Base-by-base conservation (phyloP, 2,113 vertebrate genomes). In the Peromyscus californicus region DNA sequence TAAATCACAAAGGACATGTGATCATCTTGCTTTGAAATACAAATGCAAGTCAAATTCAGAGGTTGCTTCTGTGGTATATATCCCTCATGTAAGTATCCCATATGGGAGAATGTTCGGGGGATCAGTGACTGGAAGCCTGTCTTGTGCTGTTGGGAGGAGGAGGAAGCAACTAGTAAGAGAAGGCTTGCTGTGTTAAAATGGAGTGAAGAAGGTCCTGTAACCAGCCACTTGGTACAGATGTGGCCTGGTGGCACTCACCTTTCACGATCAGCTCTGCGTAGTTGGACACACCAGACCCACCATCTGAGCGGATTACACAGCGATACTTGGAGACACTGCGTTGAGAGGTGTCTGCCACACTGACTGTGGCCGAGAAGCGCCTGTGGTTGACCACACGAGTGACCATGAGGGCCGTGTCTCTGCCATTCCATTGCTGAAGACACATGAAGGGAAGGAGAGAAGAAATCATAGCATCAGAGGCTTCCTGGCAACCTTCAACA, bases 261-360 rank as follows among this genome's bases (percentile, higher is more conserved):
- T 99, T 99, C 10, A 99, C 99, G 1, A 99, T 99, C 74, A 99
- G 98, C 92, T 99, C 99, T 0, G 99, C 99, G 0, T 99, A 99
- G 98, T 99, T 99, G 78, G 99, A 99, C 82, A 99, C 99, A 0
- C 99, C 99, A 0, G 99, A 99, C 3, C 99, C 99, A 0, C 99
- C 99, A 0, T 99, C 99, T 0, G 99, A 99, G 24, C 99, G 99
- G 96, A 99, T 99, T 96, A 99, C 99, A 0, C 99, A 99, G 72
- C 99, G 99, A 97, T 99, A 99, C 87, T 99, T 99, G 98, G 99
- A 99, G 94, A 99, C 98, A 36, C 99, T 99, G n/a, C 99, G 98
- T 95, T 99, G 99, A 0, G 99, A 99, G 0, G 99, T 99, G 98
- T 99, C 99, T 0, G 99, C 99, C 3, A 99, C 99, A 0, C 99